These are phyloP conservation scores for Sebastes hubbsi DNA, from an alignment of 2,797 vertebrate genomes.

Conservation along the genomic window DNA sequence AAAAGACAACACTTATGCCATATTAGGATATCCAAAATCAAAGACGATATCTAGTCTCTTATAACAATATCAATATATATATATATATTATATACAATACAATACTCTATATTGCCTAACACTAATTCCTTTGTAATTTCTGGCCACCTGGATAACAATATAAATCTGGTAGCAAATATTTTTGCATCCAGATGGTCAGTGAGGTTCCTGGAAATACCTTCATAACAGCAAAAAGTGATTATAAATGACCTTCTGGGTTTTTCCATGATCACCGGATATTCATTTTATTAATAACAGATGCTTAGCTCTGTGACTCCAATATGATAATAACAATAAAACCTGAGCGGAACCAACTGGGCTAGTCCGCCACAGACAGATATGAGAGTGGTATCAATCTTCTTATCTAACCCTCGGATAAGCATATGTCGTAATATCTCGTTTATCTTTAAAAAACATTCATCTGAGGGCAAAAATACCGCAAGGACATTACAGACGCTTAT, in stretches of 20 bases:
- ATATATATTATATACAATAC: no score
- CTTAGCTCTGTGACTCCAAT: not conserved
- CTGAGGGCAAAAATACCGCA: not conserved
- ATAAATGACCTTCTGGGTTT: not conserved
- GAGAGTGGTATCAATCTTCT: not conserved
- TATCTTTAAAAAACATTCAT: not conserved
- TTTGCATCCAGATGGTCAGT: not conserved
- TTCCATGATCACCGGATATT: not conserved
- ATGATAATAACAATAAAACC: not conserved
- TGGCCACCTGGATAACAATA: not conserved
- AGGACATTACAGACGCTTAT: conserved; percentile 21
- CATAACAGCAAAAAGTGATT: not conserved
- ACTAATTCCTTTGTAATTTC: no score
- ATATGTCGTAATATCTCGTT: not conserved
- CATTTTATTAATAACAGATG: not conserved
- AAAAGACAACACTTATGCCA: no score
- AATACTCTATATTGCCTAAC: no score
- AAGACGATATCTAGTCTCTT: no score
- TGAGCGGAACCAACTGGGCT: not conserved
- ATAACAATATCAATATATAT: no score
- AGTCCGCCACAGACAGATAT: not conserved
- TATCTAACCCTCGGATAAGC: not conserved
- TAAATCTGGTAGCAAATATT: not conserved
- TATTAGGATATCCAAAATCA: no score
- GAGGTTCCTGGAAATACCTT: not conserved